Percentiles rank a stretch among this genome's conserved stretches.
Evolutionary conservation across 1,140 invertebrate genomes (phyloP).

Genomic region (Hesperophylax magnus): DNA sequence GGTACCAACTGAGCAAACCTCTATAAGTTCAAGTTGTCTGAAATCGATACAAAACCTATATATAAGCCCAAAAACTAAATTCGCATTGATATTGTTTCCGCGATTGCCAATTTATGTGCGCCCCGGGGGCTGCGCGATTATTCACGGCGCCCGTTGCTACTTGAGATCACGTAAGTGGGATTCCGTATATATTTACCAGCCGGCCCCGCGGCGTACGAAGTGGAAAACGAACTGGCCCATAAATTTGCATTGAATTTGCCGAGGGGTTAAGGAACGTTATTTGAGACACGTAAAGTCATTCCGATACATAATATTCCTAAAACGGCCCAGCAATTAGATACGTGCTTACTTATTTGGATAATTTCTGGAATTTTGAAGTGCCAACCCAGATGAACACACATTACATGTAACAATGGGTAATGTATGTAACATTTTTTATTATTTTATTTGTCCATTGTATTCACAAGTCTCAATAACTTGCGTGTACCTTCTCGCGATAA

Average conservation of each 20-base stretch:
- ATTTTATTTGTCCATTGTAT: no score
- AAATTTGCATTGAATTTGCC: slow-evolving; percentile 45
- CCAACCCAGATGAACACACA: no score
- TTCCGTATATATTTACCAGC: slow-evolving; percentile 24
- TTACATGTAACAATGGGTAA: no score
- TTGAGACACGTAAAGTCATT: slow-evolving; percentile 34
- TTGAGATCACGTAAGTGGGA: neutral
- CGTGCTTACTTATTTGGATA: no score
- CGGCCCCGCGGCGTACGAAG: slow-evolving; percentile 7
- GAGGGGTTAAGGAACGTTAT: slow-evolving; percentile 36
- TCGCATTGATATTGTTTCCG: slow-evolving; percentile 1
- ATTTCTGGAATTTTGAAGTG: no score
- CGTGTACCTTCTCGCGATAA: no score
- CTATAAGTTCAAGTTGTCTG: no score
- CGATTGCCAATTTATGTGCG: slow-evolving; percentile 21
- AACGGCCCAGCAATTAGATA: no score
- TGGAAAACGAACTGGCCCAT: slow-evolving; percentile 10
- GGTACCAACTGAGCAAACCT: neutral
- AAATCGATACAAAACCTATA: no score
- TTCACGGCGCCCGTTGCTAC: neutral
- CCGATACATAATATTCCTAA: slow-evolving; percentile 1
- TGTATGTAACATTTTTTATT: no score
- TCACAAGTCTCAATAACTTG: no score
- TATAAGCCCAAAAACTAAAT: no score
- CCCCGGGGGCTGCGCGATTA: neutral